These are phyloP conservation scores for Quadroppia sp. DNA, from an alignment of 2,888 invertebrate genomes.

Conservation along the genomic window DNA sequence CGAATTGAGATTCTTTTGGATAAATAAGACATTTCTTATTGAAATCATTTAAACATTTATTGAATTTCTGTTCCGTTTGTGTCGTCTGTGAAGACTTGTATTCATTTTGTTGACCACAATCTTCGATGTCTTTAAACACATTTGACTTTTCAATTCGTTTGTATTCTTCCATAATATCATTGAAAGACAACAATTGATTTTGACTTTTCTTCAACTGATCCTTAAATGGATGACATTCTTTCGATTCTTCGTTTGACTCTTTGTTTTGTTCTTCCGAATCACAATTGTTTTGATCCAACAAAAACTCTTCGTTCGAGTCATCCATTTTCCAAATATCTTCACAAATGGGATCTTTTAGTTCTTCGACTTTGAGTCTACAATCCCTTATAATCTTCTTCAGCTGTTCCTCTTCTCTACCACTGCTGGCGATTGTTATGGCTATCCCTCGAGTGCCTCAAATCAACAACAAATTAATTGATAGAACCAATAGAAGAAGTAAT, in stretches of 20 bases:
- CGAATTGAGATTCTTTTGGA: neutral
- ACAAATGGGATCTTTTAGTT: neutral
- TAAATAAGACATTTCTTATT: no score
- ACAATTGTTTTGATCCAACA: neutral
- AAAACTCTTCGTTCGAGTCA: neutral
- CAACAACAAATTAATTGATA: neutral
- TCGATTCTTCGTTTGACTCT: neutral
- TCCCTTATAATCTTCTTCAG: neutral
- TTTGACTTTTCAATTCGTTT: neutral
- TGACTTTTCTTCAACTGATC: neutral
- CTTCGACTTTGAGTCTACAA: conserved; percentile 4
- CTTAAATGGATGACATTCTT: neutral
- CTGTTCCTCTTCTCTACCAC: neutral
- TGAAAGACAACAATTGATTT: neutral
- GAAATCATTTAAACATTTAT: neutral
- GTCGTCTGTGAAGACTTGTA: neutral
- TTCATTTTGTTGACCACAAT: neutral
- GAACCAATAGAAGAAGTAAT: neutral
- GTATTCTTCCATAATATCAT: conserved; percentile 3
- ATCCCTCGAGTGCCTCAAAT: conserved; percentile 12
- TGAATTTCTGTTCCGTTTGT: neutral
- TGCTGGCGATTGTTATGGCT: conserved; percentile 21
- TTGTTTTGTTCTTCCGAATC: neutral
- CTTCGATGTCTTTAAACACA: no score
- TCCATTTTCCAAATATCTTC: conserved; percentile 1